Evolutionary conservation across 2,113 vertebrate species (phyloP).

Genomic region (Upupa epops): DNA sequence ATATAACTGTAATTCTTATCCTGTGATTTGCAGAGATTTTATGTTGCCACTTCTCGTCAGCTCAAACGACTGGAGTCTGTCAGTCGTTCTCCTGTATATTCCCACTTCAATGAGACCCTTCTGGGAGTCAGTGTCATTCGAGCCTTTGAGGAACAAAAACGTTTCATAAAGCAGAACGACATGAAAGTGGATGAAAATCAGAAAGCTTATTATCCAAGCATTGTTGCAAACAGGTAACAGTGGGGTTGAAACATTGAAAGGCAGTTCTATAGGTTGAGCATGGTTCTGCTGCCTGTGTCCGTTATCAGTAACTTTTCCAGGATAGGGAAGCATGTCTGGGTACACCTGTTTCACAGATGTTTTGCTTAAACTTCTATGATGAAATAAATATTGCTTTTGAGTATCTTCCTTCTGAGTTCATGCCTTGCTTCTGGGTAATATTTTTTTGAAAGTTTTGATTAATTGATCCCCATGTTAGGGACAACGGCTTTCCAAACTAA

Average conservation of each 20-base stretch:
- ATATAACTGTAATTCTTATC: not conserved
- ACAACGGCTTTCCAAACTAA: not conserved
- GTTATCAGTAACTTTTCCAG: not conserved
- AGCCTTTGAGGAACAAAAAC: constrained; percentile 88
- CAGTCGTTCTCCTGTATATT: constrained; percentile 93
- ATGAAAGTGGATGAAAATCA: constrained; percentile 91
- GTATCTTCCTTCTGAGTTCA: not conserved
- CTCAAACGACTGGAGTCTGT: constrained; percentile 94
- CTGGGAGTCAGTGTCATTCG: constrained; percentile 92
- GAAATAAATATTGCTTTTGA: not conserved
- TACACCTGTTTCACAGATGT: not conserved
- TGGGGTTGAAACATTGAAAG: not conserved
- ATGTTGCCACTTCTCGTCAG: constrained; percentile 92
- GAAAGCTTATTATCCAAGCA: constrained; percentile 93
- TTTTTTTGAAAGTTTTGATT: not conserved
- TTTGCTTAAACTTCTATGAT: not conserved
- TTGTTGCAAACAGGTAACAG: constrained; percentile 92
- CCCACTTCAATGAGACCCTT: constrained; percentile 93
- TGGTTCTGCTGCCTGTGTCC: not conserved
- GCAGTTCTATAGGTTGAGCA: rapidly evolving
- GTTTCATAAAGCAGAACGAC: constrained; percentile 89
- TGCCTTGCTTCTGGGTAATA: not conserved
- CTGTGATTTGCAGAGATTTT: constrained; percentile 83
- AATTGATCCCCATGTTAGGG: not conserved
- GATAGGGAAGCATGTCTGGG: not conserved